phyloP scores from a whole-genome alignment of 64 coral and sea anemone species.

The Cladopsammia gracilis region DNA sequence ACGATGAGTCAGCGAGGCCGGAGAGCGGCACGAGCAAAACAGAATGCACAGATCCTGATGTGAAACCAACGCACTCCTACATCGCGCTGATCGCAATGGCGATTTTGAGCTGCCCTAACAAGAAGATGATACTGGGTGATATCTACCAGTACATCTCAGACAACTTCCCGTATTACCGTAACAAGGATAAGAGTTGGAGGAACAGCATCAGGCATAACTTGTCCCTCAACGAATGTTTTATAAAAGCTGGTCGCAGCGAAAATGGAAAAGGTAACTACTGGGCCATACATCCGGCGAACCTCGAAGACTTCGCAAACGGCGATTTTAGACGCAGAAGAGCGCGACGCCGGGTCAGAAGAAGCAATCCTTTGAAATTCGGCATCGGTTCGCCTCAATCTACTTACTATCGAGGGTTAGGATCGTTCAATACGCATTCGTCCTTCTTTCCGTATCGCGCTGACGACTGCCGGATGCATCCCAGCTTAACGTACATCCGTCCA shows the following conservation, averaged over 20 bases:
- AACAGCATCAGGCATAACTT: slow-evolving; percentile 98
- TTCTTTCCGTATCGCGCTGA: slow-evolving; percentile 67
- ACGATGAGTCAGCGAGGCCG: neutral
- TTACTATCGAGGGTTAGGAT: slow-evolving; percentile 63
- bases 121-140: slow-evolving; percentile 96
- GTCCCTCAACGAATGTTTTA: slow-evolving; percentile 98
- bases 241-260: slow-evolving; percentile 97
- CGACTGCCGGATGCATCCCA: slow-evolving; percentile 65
- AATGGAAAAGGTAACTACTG: slow-evolving; percentile 99
- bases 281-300: slow-evolving; percentile 94
- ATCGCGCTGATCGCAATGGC: slow-evolving; percentile 99
- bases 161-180: slow-evolving; percentile 96
- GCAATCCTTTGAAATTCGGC: slow-evolving; percentile 78
- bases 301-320: slow-evolving; percentile 99
- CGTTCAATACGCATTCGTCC: slow-evolving; percentile 30
- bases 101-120: slow-evolving; percentile 87
- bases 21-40: slow-evolving; percentile 18
- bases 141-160: slow-evolving; percentile 98
- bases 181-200: slow-evolving; percentile 99
- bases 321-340: slow-evolving; percentile 95
- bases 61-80: slow-evolving; percentile 96
- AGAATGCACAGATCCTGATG: slow-evolving; percentile 75
- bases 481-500: slow-evolving; percentile 26
- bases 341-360: slow-evolving; percentile 86
- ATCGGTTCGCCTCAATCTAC: slow-evolving; percentile 46